A percentile compares a stretch with the other conserved stretches of the same genome.
Conservation (phyloP, 2,113 vertebrate genomes). For the Pangasianodon hypophthalmus region DNA sequence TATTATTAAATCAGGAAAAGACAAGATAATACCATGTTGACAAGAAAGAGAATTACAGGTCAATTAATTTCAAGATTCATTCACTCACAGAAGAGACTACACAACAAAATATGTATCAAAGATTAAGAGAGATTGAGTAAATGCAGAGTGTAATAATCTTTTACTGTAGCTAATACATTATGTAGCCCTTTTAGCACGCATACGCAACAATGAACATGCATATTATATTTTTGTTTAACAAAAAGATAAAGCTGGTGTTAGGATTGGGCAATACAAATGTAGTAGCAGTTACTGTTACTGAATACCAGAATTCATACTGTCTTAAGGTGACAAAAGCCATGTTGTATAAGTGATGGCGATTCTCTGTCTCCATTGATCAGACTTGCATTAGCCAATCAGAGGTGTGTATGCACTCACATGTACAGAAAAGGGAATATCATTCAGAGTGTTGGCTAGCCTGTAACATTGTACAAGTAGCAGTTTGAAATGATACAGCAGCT, state of each 20-base stretch:
- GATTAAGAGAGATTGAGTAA: conserved; percentile 14
- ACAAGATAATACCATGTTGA: conserved; percentile 38
- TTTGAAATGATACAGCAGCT: not conserved
- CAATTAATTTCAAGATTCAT: not conserved
- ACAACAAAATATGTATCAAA: not conserved
- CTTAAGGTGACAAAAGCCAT: not conserved
- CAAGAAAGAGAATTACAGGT: conserved; percentile 11
- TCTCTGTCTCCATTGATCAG: not conserved
- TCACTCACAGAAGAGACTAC: not conserved
- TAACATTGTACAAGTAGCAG: not conserved
- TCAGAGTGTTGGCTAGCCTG: not conserved
- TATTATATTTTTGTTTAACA: not conserved
- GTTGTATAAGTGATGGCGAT: not conserved
- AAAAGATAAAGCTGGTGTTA: not conserved
- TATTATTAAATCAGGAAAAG: conserved; percentile 39
- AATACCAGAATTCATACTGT: not conserved
- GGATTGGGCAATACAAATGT: not conserved
- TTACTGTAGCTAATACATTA: not conserved
- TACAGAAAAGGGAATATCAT: not conserved
- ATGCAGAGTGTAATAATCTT: conserved; percentile 1
- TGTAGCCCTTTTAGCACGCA: not conserved
- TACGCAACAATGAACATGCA: not conserved
- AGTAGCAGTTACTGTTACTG: not conserved
- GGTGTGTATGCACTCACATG: not conserved
- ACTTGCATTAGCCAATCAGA: not conserved